phyloP scores from a whole-genome alignment of 2,888 invertebrate genomes.

The Tetheella fluctuosa region DNA sequence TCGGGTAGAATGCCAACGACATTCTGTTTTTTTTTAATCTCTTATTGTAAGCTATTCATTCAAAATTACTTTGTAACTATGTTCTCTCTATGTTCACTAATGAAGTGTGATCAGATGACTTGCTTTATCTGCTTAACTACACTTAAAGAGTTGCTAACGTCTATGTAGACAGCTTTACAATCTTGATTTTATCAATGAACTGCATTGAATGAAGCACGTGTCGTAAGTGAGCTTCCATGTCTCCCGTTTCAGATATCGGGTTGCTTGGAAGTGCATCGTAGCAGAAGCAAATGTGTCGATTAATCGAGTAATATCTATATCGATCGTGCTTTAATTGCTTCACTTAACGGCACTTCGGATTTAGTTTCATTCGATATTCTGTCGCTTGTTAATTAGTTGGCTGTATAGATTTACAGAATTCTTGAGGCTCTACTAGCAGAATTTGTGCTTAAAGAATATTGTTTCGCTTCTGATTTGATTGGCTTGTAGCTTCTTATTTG shows the following conservation, averaged over 20 bases:
- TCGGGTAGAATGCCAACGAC: conserved; percentile 23
- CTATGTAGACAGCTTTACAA: not conserved
- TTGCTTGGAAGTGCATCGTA: conserved; percentile 2
- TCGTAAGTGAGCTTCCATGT: not conserved
- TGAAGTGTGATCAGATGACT: conserved; percentile 5
- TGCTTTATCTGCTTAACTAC: not conserved
- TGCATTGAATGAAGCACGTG: not conserved
- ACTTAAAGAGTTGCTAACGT: not conserved
- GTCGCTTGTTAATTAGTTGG: not conserved
- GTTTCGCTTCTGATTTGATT: not conserved
- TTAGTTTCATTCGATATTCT: not conserved
- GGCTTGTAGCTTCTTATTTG: not conserved
- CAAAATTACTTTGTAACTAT: not conserved
- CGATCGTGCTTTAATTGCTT: conserved; percentile 9
- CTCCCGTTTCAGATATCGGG: conserved; percentile 11
- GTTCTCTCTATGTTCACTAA: not conserved
- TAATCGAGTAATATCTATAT: conserved; percentile 4
- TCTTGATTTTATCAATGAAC: conserved; percentile 12
- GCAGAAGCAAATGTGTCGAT: conserved; percentile 3
- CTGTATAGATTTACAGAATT: not conserved
- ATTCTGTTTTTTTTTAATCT: not conserved
- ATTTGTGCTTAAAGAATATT: conserved; percentile 6
- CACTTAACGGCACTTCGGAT: not conserved
- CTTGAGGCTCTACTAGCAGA: not conserved
- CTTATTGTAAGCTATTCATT: not conserved